A percentile compares a stretch with the other conserved stretches of the same genome.
phyloP scores from a whole-genome alignment of 2,113 vertebrate species.

The Hystrix cristata region DNA sequence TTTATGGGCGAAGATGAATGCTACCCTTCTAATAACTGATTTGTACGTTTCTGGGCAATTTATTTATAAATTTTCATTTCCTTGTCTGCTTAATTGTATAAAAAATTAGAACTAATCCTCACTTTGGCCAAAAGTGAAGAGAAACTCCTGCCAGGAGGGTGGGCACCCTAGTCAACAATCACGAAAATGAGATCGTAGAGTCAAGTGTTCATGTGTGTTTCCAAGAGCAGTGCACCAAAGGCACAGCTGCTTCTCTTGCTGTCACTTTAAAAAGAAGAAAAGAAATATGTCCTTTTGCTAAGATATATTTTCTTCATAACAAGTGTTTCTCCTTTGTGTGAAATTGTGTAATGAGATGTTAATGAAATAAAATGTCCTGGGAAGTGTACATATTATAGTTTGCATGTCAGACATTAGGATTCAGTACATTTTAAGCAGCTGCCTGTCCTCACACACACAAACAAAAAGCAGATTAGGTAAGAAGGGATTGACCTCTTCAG shows the following conservation, averaged over 20 bases:
- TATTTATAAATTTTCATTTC: background rate
- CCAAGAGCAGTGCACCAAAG: background rate
- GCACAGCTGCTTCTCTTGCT: background rate
- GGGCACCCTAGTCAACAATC: fast-evolving
- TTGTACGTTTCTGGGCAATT: constrained; percentile 12
- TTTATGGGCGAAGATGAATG: background rate
- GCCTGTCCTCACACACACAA: background rate
- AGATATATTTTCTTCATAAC: constrained; percentile 14
- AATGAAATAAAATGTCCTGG: constrained; percentile 54
- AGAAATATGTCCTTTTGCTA: constrained; percentile 10
- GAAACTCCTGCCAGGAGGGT: fast-evolving
- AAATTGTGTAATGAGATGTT: constrained; percentile 41
- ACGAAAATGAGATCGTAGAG: background rate
- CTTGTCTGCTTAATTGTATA: background rate
- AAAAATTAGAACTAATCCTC: constrained; percentile 7
- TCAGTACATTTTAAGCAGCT: background rate
- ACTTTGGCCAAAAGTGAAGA: constrained; percentile 36
- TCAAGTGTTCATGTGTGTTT: background rate
- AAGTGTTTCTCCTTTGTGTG: constrained; percentile 12
- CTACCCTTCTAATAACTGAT: background rate
- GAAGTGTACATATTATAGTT: background rate
- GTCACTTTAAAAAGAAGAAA: constrained; percentile 43
- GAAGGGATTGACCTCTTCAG: background rate
- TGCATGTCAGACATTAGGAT: constrained; percentile 13
- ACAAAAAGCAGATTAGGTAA: background rate